phyloP scores from a whole-genome alignment of 1,140 invertebrate genomes.

The Drosophila erecta region DNA sequence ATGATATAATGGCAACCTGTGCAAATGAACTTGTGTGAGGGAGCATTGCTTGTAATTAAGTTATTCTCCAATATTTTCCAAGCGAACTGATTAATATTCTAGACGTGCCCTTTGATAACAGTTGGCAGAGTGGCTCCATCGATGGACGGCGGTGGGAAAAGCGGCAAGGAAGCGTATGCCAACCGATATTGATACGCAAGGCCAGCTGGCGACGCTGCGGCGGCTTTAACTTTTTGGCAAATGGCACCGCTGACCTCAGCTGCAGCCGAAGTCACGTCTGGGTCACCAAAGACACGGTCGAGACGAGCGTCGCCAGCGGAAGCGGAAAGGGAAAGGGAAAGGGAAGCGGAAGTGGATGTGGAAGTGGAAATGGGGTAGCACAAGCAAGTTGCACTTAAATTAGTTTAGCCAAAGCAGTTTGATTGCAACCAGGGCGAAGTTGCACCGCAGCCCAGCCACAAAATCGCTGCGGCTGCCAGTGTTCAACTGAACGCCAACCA shows the following conservation, averaged over 20 bases:
- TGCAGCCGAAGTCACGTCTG: slow-evolving; percentile 25
- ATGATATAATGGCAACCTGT: not conserved
- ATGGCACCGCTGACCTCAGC: slow-evolving; percentile 51
- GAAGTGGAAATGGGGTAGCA: not conserved
- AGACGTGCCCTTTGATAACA: not conserved
- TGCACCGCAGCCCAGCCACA: slow-evolving; percentile 16
- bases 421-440: slow-evolving; percentile 29
- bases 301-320: slow-evolving; percentile 39
- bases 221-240: slow-evolving; percentile 58
- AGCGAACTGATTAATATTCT: not conserved
- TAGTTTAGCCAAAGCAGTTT: slow-evolving; percentile 38
- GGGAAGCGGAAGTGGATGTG: not conserved
- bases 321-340: slow-evolving; percentile 17
- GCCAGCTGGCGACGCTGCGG: slow-evolving; percentile 41
- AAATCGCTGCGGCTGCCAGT: slow-evolving; percentile 2
- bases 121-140: not conserved
- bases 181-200: slow-evolving; percentile 52
- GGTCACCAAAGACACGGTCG: slow-evolving; percentile 19
- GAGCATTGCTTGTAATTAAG: not conserved
- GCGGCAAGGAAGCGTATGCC: slow-evolving; percentile 1
- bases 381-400: slow-evolving; percentile 39
- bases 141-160: not conserved
- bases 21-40: not conserved
- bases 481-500: not conserved
- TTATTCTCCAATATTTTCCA: not conserved